Base-by-base conservation (phyloP, 2,888 invertebrate species). In the Thalpophila matura region DNA sequence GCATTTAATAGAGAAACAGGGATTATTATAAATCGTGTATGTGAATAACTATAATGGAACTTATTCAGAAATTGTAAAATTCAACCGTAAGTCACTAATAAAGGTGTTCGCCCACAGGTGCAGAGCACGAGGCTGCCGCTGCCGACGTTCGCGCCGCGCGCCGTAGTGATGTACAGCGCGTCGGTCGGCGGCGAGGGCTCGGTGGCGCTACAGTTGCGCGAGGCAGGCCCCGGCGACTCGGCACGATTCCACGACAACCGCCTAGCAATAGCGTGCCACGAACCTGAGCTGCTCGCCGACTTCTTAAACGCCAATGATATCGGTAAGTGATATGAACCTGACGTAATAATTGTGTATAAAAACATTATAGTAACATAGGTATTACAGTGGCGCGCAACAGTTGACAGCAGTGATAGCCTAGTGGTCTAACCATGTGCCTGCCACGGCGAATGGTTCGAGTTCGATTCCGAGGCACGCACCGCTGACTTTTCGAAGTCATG, bases 221-320 rank as follows among this genome's bases (percentile, higher is more conserved):
- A 96, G 81, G 96, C 96, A 27, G 96, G 90, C 18, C 93, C 94
- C 0, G 92, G 90, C 4, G 94, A 96, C 59, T 85, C 84, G 12
- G 82, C 86, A 6, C 78, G 89, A 31, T 81, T 96, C 66, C 95
- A 95, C 82, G 96, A 96, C 80, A 97, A 97, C 79, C 95, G 97
- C 80, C 95, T 97, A 69, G 96, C 97, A 79, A 96, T 96, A 85
- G 96, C 97, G 75, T 97, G 97, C 91, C 97, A 97, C 86, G 97
- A 97, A 91, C 96, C 97, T 26, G 97, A 97, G 84, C 96, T 97
- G 86, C 94, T 97, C 59, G 96, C 97, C 46, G 97, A 97, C 89
- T 95, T 97, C 83, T 94, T 97, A 76, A 96, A 97, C 55, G 96
- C 96, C 68, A 96, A 96, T 83, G 96, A 94, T 59, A 93, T 94